phyloP scores from a whole-genome alignment of 2,888 invertebrate genomes.

The Drosophila atroscutellata region DNA sequence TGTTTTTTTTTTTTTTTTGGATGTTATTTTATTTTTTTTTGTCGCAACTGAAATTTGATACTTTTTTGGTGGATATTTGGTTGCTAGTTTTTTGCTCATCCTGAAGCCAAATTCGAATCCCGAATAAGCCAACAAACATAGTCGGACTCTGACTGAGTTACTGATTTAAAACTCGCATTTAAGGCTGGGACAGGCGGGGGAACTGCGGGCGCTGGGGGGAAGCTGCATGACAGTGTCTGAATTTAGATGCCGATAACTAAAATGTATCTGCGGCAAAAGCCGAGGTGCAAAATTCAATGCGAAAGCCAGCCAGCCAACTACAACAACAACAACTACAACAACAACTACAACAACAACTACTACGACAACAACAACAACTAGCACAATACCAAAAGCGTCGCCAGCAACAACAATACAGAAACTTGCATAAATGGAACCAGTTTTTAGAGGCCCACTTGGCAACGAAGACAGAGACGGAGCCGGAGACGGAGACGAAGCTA shows the following conservation, averaged over 20 bases:
- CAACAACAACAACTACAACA: constrained; percentile 29
- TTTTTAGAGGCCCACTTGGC: constrained; percentile 66
- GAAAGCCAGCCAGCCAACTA: constrained; percentile 54
- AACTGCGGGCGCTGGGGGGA: constrained; percentile 10
- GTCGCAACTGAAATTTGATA: constrained; percentile 67
- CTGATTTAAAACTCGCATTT: constrained; percentile 24
- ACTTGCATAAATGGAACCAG: constrained; percentile 80
- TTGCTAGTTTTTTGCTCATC: constrained; percentile 33
- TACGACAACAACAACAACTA: constrained; percentile 37
- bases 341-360: constrained; percentile 41
- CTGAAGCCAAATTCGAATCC: constrained; percentile 15
- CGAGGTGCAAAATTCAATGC: constrained; percentile 79
- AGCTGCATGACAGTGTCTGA: constrained; percentile 68
- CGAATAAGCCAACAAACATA: constrained; percentile 29
- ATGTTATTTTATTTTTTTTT: neutral
- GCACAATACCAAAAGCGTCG: constrained; percentile 61
- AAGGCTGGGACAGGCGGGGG: neutral
- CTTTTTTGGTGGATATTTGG: constrained; percentile 55
- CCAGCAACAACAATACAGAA: constrained; percentile 56
- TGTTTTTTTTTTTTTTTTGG: constrained; percentile 1
- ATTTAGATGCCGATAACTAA: constrained; percentile 80
- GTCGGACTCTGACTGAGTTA: constrained; percentile 11
- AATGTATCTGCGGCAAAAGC: constrained; percentile 73
- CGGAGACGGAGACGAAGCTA: constrained; percentile 26
- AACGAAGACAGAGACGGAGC: constrained; percentile 20